phyloP scores from a whole-genome alignment of 2,797 vertebrate species.

The Lagocephalus sceleratus region DNA sequence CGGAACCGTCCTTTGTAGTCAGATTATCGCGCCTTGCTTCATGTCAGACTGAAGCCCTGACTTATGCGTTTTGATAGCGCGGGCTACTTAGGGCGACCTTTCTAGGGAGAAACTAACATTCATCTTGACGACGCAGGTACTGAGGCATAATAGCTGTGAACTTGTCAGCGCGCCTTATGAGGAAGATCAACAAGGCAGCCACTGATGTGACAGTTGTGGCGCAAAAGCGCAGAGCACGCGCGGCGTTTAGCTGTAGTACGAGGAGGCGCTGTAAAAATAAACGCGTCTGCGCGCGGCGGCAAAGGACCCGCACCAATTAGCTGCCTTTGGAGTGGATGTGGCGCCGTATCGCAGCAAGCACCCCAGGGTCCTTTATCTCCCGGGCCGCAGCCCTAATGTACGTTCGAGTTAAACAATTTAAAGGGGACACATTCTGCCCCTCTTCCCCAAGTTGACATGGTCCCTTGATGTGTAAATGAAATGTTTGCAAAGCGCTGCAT shows the following conservation, averaged over 20 bases:
- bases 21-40: conserved; percentile 9
- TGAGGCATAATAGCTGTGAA: conserved; percentile 13
- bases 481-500: too few relatives aligned
- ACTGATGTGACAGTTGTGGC: conserved; percentile 20
- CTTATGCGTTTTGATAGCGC: conserved; percentile 15
- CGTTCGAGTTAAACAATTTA: too few relatives aligned
- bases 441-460: too few relatives aligned
- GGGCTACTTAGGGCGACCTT: conserved; percentile 5
- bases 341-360: too few relatives aligned
- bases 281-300: too few relatives aligned
- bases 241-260: conserved; percentile 4
- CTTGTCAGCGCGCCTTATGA: conserved; percentile 8
- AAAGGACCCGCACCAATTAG: too few relatives aligned
- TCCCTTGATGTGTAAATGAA: too few relatives aligned
- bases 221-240: conserved; percentile 15
- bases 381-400: too few relatives aligned
- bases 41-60: conserved; percentile 20
- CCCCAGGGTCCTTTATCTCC: too few relatives aligned
- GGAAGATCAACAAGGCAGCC: conserved; percentile 4
- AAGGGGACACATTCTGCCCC: too few relatives aligned
- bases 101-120: conserved; percentile 20
- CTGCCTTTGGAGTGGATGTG: too few relatives aligned
- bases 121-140: conserved; percentile 14
- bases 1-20: conserved; percentile 1
- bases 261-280: too few relatives aligned